Evolutionary conservation across 2,113 vertebrate genomes (phyloP), one percentile per base, ranked within the genome.

Genomic region (Myrmophylax atrothorax): DNA sequence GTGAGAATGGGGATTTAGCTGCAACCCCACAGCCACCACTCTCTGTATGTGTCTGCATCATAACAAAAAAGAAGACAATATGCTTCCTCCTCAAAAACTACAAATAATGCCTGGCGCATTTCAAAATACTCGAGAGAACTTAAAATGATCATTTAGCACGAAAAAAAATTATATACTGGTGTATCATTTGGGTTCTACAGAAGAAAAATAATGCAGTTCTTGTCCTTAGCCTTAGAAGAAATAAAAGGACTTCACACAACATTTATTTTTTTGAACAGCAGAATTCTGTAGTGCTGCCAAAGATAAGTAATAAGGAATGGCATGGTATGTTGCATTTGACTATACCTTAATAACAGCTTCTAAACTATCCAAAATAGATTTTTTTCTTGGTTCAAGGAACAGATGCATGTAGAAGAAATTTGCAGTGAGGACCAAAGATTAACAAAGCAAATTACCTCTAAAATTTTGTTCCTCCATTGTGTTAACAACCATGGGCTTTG

Each of bases 1-100:
- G 28, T 8, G 33, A 28, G 38, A 78, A 29, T 0, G 0, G 37
- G 40, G 3, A 12, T 85, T 70, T n/a, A 66, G 26, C 12, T 2
- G 73, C 28, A 58, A 2, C 8, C 7, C 26, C 22, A 37, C 7
- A 59, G 17, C 8, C 53, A 79, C n/a, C 26, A 64, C 8, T 4
- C 3, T 2, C 18, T 62, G 3, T 38, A 18, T 72, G 10, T 49
- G 12, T 20, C 59, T 64, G 22, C 40, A 49, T 19, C 15, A 5
- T 6, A 22, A 10, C 0, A 0, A 62, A 60, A 66, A 11, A 62
- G 46, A 94, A 84, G 10, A 15, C 33, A 81, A 60, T 0, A 3
- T 56, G 18, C 14, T 70, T 89, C 47, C 40, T 52, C 14, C 18
- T 33, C 25, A 56, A 9, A 81, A 49, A 47, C 12, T 24, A 23